Base-by-base conservation (phyloP, 1,140 invertebrate species). In the Drosophila ironensis region DNA sequence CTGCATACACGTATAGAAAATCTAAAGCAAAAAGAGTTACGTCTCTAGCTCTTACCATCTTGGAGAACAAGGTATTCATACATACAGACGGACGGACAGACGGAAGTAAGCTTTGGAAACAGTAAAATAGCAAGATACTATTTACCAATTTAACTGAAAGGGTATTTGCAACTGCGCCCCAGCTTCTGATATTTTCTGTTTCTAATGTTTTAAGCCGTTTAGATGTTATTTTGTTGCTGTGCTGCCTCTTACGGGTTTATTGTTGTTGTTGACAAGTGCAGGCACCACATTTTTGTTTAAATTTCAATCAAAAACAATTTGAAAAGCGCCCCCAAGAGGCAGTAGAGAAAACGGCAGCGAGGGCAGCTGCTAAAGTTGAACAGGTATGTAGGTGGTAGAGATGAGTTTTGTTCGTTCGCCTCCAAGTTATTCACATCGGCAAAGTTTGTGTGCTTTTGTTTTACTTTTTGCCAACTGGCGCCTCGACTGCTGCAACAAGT, bases 221-320 rank as follows among this genome's bases (percentile, higher is more conserved):
- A 54, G 60, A 24, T 22, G 7, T 27, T 22, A 12, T 11, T 54
- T 20, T 12, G 46, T 27, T 40, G 30, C 28, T 28, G 8, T n/a
- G 3, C 7, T n/a, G 24, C 48, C 24, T 45, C 27, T 52, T 38
- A 16, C 11, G 8, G 7, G 50, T 53, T 50, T 11, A 14, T 42
- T 52, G 28, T 22, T 67, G 27, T 64, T 76, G 51, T 66, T 66
- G 53, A 40, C 54, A 57, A 63, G 59, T 48, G 59, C 59, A 61
- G 41, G 56, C 40, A 51, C 53, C 40, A 47, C 53, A 56, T 48
- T 66, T 84, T 66, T 78, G 78, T 74, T 84, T 71, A 78, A 82
- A 84, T 78, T 86, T 82, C 69, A 63, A 84, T 82, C 41, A 73
- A 61, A 82, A 84, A 77, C 57, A 77, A 82, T 77, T 82, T 78